These are phyloP conservation scores for Drosophila pseudotalamancana DNA, from an alignment of 2,888 invertebrate genomes.

Conservation along the genomic window DNA sequence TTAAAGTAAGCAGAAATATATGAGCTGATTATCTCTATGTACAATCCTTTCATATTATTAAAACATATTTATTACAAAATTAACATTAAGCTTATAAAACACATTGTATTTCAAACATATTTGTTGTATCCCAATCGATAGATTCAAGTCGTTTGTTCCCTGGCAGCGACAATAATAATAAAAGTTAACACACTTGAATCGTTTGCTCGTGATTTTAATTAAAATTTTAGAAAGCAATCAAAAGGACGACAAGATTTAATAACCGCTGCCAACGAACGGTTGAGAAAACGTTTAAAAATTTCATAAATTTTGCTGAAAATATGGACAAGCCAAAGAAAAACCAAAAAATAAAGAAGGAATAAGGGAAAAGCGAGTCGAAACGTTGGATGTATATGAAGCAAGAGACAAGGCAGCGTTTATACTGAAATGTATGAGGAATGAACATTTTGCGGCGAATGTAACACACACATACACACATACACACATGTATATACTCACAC, in stretches of 20 bases:
- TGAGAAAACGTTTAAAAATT: slow-evolving; percentile 57
- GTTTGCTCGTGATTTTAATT: slow-evolving; percentile 52
- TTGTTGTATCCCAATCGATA: too few species aligned
- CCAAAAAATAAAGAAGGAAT: slow-evolving; percentile 1
- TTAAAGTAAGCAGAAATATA: too few species aligned
- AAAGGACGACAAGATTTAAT: slow-evolving; percentile 56
- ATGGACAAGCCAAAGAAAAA: slow-evolving; percentile 39
- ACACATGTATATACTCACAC: slow-evolving; percentile 16
- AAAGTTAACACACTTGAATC: slow-evolving; percentile 1
- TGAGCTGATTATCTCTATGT: too few species aligned
- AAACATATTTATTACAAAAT: too few species aligned
- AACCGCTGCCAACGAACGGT: slow-evolving; percentile 16
- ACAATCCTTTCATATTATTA: too few species aligned
- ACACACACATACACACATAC: slow-evolving; percentile 18
- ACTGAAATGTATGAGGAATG: slow-evolving; percentile 62
- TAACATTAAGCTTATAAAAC: too few species aligned
- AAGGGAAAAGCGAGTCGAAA: slow-evolving; percentile 10
- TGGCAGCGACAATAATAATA: neutral
- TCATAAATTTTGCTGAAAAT: slow-evolving; percentile 66
- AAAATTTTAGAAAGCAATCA: slow-evolving; percentile 64
- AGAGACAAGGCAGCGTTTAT: slow-evolving; percentile 31
- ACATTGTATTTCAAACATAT: too few species aligned
- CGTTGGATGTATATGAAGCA: slow-evolving; percentile 22
- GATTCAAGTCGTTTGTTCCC: neutral
- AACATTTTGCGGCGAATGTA: slow-evolving; percentile 64